Evolutionary conservation across 1,140 invertebrate genomes (phyloP).

Genomic region (Apocrypta bakeri): DNA sequence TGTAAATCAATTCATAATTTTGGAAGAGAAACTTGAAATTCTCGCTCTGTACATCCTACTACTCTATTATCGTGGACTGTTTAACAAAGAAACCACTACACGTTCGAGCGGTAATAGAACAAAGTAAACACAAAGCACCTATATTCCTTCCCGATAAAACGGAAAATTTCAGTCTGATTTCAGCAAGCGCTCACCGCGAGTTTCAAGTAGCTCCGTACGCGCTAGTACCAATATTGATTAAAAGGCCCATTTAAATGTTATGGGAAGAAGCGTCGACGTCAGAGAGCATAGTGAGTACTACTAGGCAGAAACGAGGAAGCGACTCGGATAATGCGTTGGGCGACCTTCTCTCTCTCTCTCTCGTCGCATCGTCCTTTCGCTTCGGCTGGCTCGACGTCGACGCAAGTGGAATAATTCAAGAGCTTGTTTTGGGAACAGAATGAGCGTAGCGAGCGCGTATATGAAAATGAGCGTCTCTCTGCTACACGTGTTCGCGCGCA

Average conservation of each 20-base stretch:
- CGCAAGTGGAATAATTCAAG: conserved; percentile 49
- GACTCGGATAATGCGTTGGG: not conserved
- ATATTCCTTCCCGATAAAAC: not conserved
- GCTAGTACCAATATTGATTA: conserved; percentile 38
- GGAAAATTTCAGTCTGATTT: not conserved
- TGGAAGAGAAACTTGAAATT: too few species aligned
- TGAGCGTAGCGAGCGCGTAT: conserved; percentile 19
- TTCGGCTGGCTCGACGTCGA: conserved; percentile 25
- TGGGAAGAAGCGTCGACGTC: not conserved
- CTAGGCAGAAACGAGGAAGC: conserved; percentile 1
- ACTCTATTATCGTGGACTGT: too few species aligned
- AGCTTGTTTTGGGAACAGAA: conserved; percentile 45
- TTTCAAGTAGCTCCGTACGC: not conserved
- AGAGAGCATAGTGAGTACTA: not conserved
- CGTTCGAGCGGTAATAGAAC: not conserved
- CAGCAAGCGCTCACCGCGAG: not conserved
- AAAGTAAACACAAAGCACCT: not conserved
- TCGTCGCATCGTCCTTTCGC: conserved; percentile 14
- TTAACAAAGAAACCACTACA: not conserved
- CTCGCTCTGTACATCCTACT: too few species aligned
- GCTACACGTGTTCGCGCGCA: conserved; percentile 43
- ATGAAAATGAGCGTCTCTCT: conserved; percentile 45
- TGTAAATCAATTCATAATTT: too few species aligned
- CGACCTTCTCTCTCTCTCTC: not conserved
- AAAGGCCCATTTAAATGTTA: conserved; percentile 40